Evolutionary conservation across 2,888 invertebrate species (phyloP).

Genomic region (Drymonia ruficornis): DNA sequence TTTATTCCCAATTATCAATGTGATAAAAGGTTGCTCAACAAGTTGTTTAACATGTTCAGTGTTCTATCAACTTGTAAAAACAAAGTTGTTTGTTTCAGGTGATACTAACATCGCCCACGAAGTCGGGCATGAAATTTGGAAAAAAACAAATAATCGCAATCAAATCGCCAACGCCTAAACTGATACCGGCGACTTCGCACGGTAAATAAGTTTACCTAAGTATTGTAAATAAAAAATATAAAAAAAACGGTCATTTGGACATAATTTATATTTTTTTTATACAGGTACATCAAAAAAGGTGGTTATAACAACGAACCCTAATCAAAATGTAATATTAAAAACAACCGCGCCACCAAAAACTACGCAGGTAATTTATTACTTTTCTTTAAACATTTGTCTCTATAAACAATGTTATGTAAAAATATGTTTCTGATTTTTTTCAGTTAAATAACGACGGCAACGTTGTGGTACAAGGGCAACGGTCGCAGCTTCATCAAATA

Average conservation of each 20-base stretch:
- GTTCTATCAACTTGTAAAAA: no score
- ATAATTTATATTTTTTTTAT: constrained; percentile 12
- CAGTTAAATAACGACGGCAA: constrained; percentile 60
- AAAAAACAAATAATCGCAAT: constrained; percentile 79
- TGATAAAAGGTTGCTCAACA: no score
- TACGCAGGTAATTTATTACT: constrained; percentile 45
- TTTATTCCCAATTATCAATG: no score
- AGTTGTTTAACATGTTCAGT: no score
- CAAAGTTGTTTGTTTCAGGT: constrained; percentile 54
- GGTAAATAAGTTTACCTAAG: constrained; percentile 27
- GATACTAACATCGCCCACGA: constrained; percentile 71
- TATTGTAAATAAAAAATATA: neutral
- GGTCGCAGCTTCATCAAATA: constrained; percentile 88
- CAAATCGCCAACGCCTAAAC: constrained; percentile 88
- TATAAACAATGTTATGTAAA: neutral
- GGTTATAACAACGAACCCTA: constrained; percentile 56
- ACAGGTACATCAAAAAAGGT: constrained; percentile 59
- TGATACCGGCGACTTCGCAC: constrained; percentile 86
- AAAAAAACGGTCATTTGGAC: neutral
- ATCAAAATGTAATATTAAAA: constrained; percentile 66
- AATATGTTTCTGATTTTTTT: constrained; percentile 10
- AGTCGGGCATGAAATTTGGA: constrained; percentile 64
- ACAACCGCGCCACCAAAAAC: constrained; percentile 54
- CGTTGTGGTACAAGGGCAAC: constrained; percentile 53
- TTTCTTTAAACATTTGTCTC: no score